Evolutionary conservation across 92 coral and sea anemone species (phyloP).

Genomic region (Plumapathes pennacea): DNA sequence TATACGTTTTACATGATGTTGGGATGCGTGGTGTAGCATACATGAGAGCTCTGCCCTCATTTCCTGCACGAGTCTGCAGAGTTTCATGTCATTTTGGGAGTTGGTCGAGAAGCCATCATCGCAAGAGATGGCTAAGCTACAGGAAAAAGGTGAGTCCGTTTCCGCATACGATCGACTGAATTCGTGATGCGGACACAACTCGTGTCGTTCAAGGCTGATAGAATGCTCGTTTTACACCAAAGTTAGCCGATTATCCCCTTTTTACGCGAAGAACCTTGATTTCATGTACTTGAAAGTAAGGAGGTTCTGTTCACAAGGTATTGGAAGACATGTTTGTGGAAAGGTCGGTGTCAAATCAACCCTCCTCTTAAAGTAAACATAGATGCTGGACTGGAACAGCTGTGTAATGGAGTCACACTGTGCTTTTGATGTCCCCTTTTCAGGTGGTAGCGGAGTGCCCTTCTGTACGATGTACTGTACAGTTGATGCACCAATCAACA

Average conservation of each 20-base stretch:
- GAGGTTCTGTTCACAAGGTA: too few relatives aligned
- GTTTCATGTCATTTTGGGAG: constrained; percentile 61
- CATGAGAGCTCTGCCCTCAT: too few relatives aligned
- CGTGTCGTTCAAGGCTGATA: too few relatives aligned
- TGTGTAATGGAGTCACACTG: neutral
- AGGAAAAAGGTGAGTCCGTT: constrained; percentile 32
- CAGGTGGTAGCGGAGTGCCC: constrained; percentile 47
- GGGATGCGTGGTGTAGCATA: too few relatives aligned
- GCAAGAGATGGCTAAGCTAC: constrained; percentile 81
- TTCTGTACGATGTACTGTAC: constrained; percentile 47
- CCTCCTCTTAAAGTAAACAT: neutral
- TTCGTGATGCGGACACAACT: too few relatives aligned
- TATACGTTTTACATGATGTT: too few relatives aligned
- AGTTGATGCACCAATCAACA: constrained; percentile 77
- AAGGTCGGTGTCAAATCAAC: neutral
- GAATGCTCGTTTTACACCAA: too few relatives aligned
- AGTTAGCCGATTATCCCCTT: too few relatives aligned
- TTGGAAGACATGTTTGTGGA: neutral
- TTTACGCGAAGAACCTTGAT: too few relatives aligned
- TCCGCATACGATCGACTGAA: neutral
- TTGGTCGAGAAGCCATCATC: constrained; percentile 65
- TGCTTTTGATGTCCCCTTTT: neutral
- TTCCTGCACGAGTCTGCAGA: too few relatives aligned
- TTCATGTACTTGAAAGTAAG: too few relatives aligned
- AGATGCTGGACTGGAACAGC: neutral